Evolutionary conservation across 2,888 invertebrate species (phyloP), one percentile per base, ranked within the genome.

Genomic region (Hemaris fuciformis): DNA sequence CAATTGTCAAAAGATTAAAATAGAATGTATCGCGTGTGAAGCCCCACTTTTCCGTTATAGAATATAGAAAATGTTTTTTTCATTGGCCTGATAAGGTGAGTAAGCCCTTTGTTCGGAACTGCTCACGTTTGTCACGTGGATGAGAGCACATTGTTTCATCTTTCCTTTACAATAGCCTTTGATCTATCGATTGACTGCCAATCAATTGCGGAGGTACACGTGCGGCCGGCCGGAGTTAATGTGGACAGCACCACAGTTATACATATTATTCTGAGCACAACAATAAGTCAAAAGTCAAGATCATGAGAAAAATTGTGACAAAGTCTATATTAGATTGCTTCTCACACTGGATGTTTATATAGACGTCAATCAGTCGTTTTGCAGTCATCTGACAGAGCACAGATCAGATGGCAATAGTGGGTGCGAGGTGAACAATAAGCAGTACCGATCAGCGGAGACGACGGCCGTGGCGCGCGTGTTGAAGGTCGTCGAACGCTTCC

Each of bases 1-100:
- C 80, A 82, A 87, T 89, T 88, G 84, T 87, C 89, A 85, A 90
- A 90, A 90, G 88, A 84, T 88, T 87, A 86, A 88, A 87, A 89
- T 87, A 88, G 84, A 88, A 83, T 82, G 71, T 80, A 85, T 91
- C 85, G 91, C 91, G 90, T 91, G 91, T 84, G 83, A 83, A 84
- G 75, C 77, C 67, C 65, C 84, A 88, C 85, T 88, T 91, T 90
- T 86, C 85, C 80, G 73, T 71, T 62, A 71, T 85, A 88, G 83
- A 85, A 86, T 86, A 84, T 85, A 84, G 85, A 87, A 84, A 87
- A 85, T 73, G 76, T 77, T 85, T n/a, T 83, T 84, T 87, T 86
- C 80, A 81, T 74, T 71, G 65, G 66, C 68, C 64, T 66, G 61
- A 63, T 72, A 67, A 64, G 69, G 68, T 67, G 64, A 72, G 70